These are phyloP conservation scores for Glomeris maerens DNA, from an alignment of 1,140 invertebrate genomes.

Conservation along the genomic window DNA sequence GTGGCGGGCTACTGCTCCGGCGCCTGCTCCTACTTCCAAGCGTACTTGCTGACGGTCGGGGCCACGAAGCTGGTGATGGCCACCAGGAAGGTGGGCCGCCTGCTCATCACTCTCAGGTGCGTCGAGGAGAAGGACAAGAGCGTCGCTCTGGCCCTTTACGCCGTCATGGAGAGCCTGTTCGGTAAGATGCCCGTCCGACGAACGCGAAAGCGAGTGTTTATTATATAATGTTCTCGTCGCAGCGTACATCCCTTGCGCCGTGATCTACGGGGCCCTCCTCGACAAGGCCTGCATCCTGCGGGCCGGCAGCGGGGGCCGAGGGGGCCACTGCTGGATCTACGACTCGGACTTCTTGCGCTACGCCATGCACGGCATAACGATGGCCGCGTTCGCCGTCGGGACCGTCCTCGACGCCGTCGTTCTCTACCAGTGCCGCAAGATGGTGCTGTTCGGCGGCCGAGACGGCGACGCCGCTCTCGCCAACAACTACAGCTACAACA, in stretches of 20 bases:
- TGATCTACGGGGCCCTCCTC: slow-evolving; percentile 7
- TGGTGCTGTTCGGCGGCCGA: neutral
- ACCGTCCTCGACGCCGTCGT: neutral
- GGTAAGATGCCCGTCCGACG: neutral
- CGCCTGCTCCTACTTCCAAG: slow-evolving; percentile 19
- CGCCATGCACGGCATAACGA: slow-evolving; percentile 7
- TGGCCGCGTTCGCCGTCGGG: neutral
- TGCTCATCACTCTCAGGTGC: slow-evolving; percentile 23
- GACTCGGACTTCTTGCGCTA: slow-evolving; percentile 7
- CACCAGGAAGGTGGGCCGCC: slow-evolving; percentile 24
- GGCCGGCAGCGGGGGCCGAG: slow-evolving; percentile 12
- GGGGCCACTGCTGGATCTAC: slow-evolving; percentile 16
- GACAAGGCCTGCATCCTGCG: slow-evolving; percentile 10
- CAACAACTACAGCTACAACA: no score
- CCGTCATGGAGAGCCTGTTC: neutral
- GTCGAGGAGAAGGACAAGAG: neutral
- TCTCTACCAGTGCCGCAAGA: neutral
- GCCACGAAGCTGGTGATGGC: slow-evolving; percentile 23
- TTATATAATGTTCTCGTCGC: neutral
- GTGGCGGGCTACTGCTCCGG: neutral
- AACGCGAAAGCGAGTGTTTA: neutral
- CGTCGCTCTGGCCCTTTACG: neutral
- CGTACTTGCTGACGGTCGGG: slow-evolving; percentile 21
- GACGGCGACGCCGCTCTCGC: no score
- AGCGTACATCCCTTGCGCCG: slow-evolving; percentile 8